phyloP scores from a whole-genome alignment of 2,113 vertebrate genomes.

The Aphelocoma coerulescens region DNA sequence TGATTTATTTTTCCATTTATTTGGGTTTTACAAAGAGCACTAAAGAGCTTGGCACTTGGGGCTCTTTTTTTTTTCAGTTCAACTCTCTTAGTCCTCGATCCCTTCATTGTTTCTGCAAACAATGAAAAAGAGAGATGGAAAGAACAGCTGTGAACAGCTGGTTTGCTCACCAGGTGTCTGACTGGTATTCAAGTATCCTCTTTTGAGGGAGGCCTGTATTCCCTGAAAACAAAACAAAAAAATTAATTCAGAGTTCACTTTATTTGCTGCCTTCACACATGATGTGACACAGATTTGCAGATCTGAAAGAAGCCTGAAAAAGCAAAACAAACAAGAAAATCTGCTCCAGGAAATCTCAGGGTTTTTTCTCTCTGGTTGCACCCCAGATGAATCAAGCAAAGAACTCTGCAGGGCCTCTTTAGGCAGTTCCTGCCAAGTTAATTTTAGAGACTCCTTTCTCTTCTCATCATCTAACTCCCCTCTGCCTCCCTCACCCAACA shows the following conservation, averaged over 20 bases:
- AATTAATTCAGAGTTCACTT: neutral
- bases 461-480: neutral
- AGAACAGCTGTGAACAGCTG: constrained; percentile 50
- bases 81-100: constrained; percentile 47
- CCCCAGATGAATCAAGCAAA: neutral
- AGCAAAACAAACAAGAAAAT: neutral
- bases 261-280: neutral
- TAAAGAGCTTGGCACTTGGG: constrained; percentile 55
- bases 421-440: neutral
- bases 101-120: constrained; percentile 64
- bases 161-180: constrained; percentile 31
- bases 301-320: neutral
- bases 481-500: neutral
- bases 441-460: neutral
- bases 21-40: constrained; percentile 57
- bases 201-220: neutral
- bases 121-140: constrained; percentile 62
- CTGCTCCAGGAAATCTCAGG: neutral
- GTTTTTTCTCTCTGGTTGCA: rapidly evolving
- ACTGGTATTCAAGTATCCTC: constrained; percentile 1
- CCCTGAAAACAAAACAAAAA: neutral
- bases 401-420: neutral
- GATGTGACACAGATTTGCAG: neutral
- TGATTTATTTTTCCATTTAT: constrained; percentile 73
- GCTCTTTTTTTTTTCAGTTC: constrained; percentile 24